A percentile compares a stretch with the other conserved stretches of the same genome.
phyloP scores from a whole-genome alignment of 2,797 vertebrate species.

The Miichthys miiuy region DNA sequence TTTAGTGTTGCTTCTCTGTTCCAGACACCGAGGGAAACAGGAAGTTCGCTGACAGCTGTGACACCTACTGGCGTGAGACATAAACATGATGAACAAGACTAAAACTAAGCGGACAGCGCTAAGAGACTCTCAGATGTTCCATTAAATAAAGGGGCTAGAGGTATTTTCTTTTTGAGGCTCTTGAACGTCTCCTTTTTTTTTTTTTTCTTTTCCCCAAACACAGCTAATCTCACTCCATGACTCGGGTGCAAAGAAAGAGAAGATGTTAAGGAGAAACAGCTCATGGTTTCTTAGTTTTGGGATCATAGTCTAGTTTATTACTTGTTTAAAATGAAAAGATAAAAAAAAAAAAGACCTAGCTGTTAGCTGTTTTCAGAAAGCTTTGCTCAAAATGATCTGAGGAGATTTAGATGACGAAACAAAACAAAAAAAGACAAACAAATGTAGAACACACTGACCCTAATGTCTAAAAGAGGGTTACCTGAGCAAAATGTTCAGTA shows the following conservation, averaged over 20 bases:
- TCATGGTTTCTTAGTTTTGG: conserved; percentile 15
- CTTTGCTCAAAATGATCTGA: conserved; percentile 28
- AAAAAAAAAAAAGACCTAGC: background rate
- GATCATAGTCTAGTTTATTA: conserved; percentile 22
- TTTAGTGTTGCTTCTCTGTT: conserved; percentile 45
- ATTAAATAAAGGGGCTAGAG: conserved; percentile 25
- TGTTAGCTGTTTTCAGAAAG: background rate
- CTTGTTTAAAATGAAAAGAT: background rate
- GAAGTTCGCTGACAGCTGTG: conserved; percentile 39
- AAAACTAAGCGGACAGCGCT: conserved; percentile 27
- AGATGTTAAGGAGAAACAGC: background rate
- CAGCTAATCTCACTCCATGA: background rate
- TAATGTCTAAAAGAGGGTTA: conserved; percentile 47
- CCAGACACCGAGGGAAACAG: conserved; percentile 27
- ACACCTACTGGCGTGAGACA: conserved; percentile 44
- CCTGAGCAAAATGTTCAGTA: conserved; percentile 69
- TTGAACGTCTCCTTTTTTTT: conserved; percentile 6
- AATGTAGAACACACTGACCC: conserved; percentile 18
- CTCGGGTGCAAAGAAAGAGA: background rate
- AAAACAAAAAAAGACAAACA: conserved; percentile 10
- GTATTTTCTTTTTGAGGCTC: conserved; percentile 28
- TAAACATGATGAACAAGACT: conserved; percentile 31
- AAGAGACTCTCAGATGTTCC: conserved; percentile 35
- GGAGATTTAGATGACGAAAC: conserved; percentile 29
- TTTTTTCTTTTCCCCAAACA: background rate